phyloP scores from a whole-genome alignment of 2,113 vertebrate genomes.

The Cygnus atratus region DNA sequence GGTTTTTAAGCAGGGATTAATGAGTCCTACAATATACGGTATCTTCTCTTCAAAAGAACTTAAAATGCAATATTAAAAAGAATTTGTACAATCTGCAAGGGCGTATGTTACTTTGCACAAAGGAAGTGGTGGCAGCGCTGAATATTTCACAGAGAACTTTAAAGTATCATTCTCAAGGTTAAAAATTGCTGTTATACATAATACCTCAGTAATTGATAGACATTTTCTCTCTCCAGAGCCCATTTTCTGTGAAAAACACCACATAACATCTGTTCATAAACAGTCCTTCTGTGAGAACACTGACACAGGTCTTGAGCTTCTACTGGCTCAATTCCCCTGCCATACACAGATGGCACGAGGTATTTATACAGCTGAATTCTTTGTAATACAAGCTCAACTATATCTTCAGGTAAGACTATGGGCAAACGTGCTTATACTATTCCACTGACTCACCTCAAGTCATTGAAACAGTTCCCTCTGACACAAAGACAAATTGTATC shows the following conservation, averaged over 20 bases:
- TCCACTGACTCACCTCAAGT: constrained; percentile 82
- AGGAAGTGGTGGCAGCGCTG: constrained; percentile 61
- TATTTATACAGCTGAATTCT: constrained; percentile 85
- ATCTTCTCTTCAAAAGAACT: background rate
- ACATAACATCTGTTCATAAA: constrained; percentile 99
- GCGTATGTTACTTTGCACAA: constrained; percentile 52
- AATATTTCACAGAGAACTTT: constrained; percentile 75
- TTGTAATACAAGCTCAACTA: constrained; percentile 80
- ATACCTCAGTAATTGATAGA: constrained; percentile 90
- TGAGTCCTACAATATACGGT: background rate
- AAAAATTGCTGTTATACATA: constrained; percentile 86
- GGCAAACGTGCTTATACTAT: constrained; percentile 81
- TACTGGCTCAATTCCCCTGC: constrained; percentile 91
- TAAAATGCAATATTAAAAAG: background rate
- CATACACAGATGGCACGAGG: constrained; percentile 92
- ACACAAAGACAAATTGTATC: constrained; percentile 91
- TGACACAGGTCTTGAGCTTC: constrained; percentile 89
- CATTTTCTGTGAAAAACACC: constrained; percentile 89
- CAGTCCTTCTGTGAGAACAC: constrained; percentile 93
- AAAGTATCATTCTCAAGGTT: constrained; percentile 85
- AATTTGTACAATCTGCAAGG: constrained; percentile 24
- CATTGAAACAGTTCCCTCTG: constrained; percentile 84
- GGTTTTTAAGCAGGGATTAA: background rate
- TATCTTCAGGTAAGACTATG: constrained; percentile 88
- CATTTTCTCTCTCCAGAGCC: constrained; percentile 93